Base-by-base conservation (phyloP, 2,797 vertebrate genomes). In the Kryptopterus vitreolus region DNA sequence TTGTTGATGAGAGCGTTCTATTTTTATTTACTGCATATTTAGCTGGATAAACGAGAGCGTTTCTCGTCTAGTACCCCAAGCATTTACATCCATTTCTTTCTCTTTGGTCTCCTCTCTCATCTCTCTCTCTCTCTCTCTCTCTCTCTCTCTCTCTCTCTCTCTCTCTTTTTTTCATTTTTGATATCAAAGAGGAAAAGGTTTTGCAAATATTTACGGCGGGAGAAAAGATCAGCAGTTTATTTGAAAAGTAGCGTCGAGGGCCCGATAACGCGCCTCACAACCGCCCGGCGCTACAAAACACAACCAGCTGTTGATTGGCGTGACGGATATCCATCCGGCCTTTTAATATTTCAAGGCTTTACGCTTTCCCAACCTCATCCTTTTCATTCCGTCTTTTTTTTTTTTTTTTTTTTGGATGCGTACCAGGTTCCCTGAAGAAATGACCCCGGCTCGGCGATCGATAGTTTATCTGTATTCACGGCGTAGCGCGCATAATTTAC, bases 1-100 rank as follows among this genome's bases (percentile, higher is more conserved):
- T 82, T 50, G 80, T 81, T 76, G 83, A 80, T 79, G 71, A 57
- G 76, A 61, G 31, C 46, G 31, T 38, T 82, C 79, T 83, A 78
- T 79, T 79, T 84, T 81, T 75, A 66, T 43, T 65, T 50, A 22
- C 5, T n/a, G 43, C 55, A 62, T 76, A 73, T 84, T 74, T 77
- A 79, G 57, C 55, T 29, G 33, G 33, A 76, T 46, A 38, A 63
- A 33, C 70, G 52, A 52, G 63, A 61, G 68, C 29, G 31, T 38
- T 80, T 78, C 29, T 58, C 1, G 3, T 61, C 53, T 31, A 62
- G 6, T 52, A 12, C 38, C n/a, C n/a, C 35, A 31, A 22, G 77
- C 35, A 10, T 70, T 62, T 62, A 4, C 7, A 6, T 55, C 26
- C 48, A 24, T 81, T 61, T 62, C 53, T 29, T 66, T 29, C 10